Evolutionary conservation across 2,888 invertebrate genomes (phyloP).

Genomic region (Drosophila trichaetosa): DNA sequence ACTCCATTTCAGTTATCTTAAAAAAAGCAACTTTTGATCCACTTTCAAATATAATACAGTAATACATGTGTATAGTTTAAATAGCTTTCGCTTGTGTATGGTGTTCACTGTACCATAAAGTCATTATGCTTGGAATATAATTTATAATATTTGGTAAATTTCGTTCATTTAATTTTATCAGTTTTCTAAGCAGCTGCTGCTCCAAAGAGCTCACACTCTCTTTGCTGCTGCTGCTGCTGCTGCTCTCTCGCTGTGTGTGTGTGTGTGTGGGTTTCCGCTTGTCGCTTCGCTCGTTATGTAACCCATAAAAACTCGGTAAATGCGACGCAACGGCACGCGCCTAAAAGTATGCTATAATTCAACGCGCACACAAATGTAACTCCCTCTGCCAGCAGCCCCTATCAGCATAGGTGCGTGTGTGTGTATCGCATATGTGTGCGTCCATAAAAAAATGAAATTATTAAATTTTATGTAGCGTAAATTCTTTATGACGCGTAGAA

Average conservation of each 20-base stretch:
- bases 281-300: slow-evolving; percentile 74
- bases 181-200: slow-evolving; percentile 15
- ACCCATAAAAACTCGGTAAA: slow-evolving; percentile 75
- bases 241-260: neutral
- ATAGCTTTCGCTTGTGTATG: neutral
- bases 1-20: neutral
- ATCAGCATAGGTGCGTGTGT: slow-evolving; percentile 22
- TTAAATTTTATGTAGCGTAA: slow-evolving; percentile 84
- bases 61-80: neutral
- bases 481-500: slow-evolving; percentile 72
- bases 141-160: slow-evolving; percentile 25
- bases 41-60: neutral
- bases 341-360: slow-evolving; percentile 81
- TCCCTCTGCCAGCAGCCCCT: slow-evolving; percentile 16
- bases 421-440: slow-evolving; percentile 45
- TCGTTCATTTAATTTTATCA: slow-evolving; percentile 34
- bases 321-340: slow-evolving; percentile 78
- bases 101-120: slow-evolving; percentile 21
- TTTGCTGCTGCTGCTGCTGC: slow-evolving; percentile 34
- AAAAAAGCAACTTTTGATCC: neutral
- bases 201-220: slow-evolving; percentile 6
- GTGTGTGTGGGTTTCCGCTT: slow-evolving; percentile 58
- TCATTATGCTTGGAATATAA: slow-evolving; percentile 22
- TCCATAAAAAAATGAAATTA: slow-evolving; percentile 79
- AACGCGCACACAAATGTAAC: slow-evolving; percentile 52